phyloP scores from a whole-genome alignment of 2,888 invertebrate species.

The Syritta pipiens region DNA sequence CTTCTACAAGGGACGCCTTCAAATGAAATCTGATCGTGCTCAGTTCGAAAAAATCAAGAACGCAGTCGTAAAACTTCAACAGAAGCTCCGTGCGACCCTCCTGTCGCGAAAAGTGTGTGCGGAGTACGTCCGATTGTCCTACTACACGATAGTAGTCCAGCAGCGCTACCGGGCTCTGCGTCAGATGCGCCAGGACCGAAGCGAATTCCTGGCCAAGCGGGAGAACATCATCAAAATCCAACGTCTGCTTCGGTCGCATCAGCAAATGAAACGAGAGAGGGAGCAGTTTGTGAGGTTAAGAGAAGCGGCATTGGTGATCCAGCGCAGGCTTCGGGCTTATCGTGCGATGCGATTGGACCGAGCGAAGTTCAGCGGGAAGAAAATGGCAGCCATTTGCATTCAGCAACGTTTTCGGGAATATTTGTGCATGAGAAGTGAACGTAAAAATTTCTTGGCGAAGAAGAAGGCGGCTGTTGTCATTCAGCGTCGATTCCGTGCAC shows the following conservation, averaged over 20 bases:
- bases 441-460: conserved; percentile 41
- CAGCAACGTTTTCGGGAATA: conserved; percentile 77
- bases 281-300: conserved; percentile 72
- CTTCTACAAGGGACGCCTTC: conserved; percentile 70
- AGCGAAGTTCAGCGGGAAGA: conserved; percentile 74
- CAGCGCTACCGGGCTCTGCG: conserved; percentile 72
- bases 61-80: conserved; percentile 74
- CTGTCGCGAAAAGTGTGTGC: conserved; percentile 71
- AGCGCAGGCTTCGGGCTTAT: conserved; percentile 73
- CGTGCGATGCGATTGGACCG: conserved; percentile 74
- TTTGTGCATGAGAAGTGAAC: conserved; percentile 68
- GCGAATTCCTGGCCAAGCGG: conserved; percentile 70
- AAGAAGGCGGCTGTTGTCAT: conserved; percentile 57
- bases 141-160: conserved; percentile 73
- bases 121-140: conserved; percentile 72
- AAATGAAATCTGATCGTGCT: conserved; percentile 73
- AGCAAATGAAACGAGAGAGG: conserved; percentile 70
- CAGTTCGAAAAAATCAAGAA: conserved; percentile 70
- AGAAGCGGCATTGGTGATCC: conserved; percentile 75
- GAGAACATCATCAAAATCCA: conserved; percentile 74
- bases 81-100: conserved; percentile 76
- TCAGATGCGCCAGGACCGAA: conserved; percentile 72
- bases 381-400: conserved; percentile 74
- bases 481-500: conserved; percentile 73
- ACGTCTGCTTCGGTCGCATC: conserved; percentile 74